phyloP scores from a whole-genome alignment of 2,113 vertebrate species.

The Syrmaticus mikado region DNA sequence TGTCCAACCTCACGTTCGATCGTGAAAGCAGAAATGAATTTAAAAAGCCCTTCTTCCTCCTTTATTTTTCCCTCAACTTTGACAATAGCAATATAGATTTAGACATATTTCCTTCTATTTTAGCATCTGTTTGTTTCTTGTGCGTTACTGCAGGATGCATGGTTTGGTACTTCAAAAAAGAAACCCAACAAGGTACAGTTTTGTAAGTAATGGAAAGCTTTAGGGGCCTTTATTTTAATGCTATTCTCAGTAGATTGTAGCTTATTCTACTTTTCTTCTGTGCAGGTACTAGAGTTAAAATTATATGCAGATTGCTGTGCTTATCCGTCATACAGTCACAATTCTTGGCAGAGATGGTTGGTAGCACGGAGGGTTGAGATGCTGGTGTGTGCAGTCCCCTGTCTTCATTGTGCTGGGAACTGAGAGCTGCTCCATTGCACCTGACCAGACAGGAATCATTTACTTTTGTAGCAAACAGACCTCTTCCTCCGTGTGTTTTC shows the following conservation, averaged over 20 bases:
- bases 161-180: background rate
- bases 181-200: background rate
- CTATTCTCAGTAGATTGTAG: background rate
- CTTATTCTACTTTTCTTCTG: background rate
- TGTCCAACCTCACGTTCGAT: background rate
- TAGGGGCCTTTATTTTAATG: background rate
- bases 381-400: fast-evolving
- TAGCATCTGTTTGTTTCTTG: background rate
- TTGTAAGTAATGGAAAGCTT: background rate
- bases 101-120: background rate
- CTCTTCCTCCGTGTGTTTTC: constrained; percentile 4
- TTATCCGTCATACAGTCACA: background rate
- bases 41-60: background rate
- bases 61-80: background rate
- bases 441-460: background rate
- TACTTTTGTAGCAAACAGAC: background rate
- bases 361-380: background rate
- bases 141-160: background rate
- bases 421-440: fast-evolving
- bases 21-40: background rate
- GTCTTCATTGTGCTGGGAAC: background rate
- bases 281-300: background rate
- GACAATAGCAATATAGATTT: background rate
- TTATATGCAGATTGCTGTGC: background rate
- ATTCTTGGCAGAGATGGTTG: background rate